Evolutionary conservation across 30 jellyfish, hydroid and myxozoan genomes (phyloP).

Genomic region (Clytia hemisphaerica): DNA sequence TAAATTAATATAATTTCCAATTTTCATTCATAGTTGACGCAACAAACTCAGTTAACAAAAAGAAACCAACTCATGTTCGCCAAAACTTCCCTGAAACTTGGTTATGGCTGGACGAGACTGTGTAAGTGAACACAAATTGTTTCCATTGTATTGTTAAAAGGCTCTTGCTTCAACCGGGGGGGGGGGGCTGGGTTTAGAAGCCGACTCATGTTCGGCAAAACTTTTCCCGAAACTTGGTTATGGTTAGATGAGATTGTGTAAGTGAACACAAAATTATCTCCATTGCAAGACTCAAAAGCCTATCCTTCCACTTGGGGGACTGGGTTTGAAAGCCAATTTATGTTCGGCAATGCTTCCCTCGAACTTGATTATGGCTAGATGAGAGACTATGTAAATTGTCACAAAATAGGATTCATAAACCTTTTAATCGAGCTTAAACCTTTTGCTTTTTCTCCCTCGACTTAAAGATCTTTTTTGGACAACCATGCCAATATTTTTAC

Average conservation of each 20-base stretch:
- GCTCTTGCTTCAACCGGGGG: too few species aligned
- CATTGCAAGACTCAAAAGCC: too few species aligned
- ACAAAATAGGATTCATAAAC: too few species aligned
- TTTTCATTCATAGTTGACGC: too few species aligned
- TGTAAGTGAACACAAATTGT: not conserved
- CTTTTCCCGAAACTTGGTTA: constrained; percentile 94
- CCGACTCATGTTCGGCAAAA: constrained; percentile 37
- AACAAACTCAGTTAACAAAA: too few species aligned
- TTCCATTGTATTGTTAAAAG: not conserved
- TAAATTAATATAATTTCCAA: too few species aligned
- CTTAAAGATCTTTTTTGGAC: too few species aligned
- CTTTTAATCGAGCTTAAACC: too few species aligned
- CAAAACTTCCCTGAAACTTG: constrained; percentile 89
- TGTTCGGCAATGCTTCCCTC: constrained; percentile 63
- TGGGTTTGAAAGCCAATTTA: not conserved
- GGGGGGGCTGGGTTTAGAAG: too few species aligned
- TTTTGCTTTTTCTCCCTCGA: too few species aligned
- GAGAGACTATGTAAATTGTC: constrained; percentile 12
- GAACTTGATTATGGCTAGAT: constrained; percentile 97
- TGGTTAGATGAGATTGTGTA: constrained; percentile 77
- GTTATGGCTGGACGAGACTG: constrained; percentile 85
- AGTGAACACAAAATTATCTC: not conserved
- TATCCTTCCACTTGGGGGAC: too few species aligned
- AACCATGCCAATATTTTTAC: too few species aligned
- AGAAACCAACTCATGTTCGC: constrained; percentile 20